phyloP scores from a whole-genome alignment of 2,797 vertebrate genomes.

The Merluccius polli region DNA sequence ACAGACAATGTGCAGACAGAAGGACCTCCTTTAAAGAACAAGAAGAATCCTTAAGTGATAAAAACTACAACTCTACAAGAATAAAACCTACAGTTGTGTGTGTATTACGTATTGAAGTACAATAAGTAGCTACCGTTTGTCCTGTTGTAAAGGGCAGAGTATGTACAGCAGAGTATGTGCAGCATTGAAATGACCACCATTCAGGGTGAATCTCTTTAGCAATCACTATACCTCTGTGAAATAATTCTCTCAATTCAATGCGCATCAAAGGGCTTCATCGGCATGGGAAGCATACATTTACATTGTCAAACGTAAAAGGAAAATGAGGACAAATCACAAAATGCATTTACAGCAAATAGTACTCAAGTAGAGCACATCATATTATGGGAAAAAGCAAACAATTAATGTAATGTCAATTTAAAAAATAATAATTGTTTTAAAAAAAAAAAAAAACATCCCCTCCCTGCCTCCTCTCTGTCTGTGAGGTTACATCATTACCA shows the following conservation, averaged over 20 bases:
- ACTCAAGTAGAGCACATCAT: background rate
- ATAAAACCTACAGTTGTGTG: too few relatives aligned
- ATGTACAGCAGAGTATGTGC: too few relatives aligned
- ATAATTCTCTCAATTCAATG: background rate
- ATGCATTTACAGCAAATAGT: background rate
- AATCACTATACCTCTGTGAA: background rate
- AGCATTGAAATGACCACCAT: background rate
- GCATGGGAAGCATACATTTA: background rate
- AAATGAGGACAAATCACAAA: background rate
- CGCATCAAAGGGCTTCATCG: background rate
- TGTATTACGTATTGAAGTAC: too few relatives aligned
- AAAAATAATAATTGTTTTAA: background rate
- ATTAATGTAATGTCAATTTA: background rate
- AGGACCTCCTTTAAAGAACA: background rate
- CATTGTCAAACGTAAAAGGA: background rate
- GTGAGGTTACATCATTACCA: conserved; percentile 62
- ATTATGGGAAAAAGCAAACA: background rate
- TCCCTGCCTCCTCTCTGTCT: conserved; percentile 21
- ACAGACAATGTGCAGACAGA: background rate
- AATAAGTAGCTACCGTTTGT: too few relatives aligned
- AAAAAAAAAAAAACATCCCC: background rate
- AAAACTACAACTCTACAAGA: too few relatives aligned
- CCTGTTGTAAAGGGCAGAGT: too few relatives aligned
- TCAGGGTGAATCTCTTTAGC: background rate
- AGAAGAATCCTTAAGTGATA: too few relatives aligned